These are phyloP conservation scores for Pissodes strobi DNA, from an alignment of 1,140 invertebrate species.

Conservation along the genomic window DNA sequence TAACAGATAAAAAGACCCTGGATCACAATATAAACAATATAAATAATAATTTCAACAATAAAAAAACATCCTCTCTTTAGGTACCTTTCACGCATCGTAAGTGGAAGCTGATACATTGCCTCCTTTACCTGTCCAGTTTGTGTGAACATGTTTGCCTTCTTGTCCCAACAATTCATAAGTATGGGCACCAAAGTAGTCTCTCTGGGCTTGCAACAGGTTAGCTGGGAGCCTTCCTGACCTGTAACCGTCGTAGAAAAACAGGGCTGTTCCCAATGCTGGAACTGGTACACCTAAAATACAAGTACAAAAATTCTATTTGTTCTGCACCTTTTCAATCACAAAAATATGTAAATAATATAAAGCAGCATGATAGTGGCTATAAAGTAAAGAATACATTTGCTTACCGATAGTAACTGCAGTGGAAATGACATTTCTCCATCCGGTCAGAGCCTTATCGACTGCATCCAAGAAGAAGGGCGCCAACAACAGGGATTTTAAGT, in stretches of 20 bases:
- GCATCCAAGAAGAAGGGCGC: slow-evolving; percentile 94
- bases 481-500: slow-evolving; percentile 87
- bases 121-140: slow-evolving; percentile 98
- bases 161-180: slow-evolving; percentile 90
- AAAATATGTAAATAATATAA: too few species aligned
- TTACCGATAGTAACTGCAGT: slow-evolving; percentile 60
- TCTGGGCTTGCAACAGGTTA: slow-evolving; percentile 78
- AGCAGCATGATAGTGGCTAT: too few species aligned
- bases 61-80: not conserved
- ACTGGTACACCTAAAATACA: slow-evolving; percentile 81
- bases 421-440: slow-evolving; percentile 71
- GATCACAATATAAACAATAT: slow-evolving; percentile 8
- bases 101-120: slow-evolving; percentile 95
- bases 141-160: slow-evolving; percentile 92
- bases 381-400: too few species aligned
- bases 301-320: too few species aligned
- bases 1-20: not conserved
- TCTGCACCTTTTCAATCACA: not conserved
- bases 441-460: slow-evolving; percentile 76
- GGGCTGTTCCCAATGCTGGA: slow-evolving; percentile 88
- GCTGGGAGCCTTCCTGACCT: slow-evolving; percentile 52
- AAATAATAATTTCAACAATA: slow-evolving; percentile 2
- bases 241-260: slow-evolving; percentile 98
- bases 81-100: slow-evolving; percentile 79
- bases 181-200: slow-evolving; percentile 99